Conservation (phyloP, 2,888 invertebrate species). For the Melieria crassipennis region DNA sequence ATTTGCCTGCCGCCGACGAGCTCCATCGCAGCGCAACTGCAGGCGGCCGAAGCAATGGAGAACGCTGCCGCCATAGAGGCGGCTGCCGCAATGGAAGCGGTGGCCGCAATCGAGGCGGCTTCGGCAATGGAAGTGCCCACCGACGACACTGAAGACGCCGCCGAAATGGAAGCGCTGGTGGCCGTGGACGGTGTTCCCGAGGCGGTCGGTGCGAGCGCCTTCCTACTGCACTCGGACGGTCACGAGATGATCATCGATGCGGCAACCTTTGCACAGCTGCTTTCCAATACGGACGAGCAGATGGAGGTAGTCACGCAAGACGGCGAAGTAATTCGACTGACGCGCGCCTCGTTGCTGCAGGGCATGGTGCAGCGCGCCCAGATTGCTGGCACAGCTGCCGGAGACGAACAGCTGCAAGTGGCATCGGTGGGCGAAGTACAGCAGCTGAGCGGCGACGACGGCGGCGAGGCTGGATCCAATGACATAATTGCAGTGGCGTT, state of each 20-base stretch:
- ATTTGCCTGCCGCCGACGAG: too few relatives aligned
- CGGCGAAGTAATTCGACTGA: constrained; percentile 52
- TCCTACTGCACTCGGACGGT: constrained; percentile 44
- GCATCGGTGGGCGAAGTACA: constrained; percentile 11
- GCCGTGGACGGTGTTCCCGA: constrained; percentile 27
- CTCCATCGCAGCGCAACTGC: background rate
- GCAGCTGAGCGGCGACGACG: constrained; percentile 27
- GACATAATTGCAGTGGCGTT: too few relatives aligned
- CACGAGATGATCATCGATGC: constrained; percentile 65
- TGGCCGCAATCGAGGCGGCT: too few relatives aligned
- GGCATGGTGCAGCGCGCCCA: constrained; percentile 34
- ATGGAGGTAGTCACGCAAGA: constrained; percentile 55
- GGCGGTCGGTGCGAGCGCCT: constrained; percentile 39
- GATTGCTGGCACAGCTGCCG: constrained; percentile 36
- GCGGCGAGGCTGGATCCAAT: background rate
- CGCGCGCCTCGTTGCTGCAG: constrained; percentile 50
- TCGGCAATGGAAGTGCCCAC: too few relatives aligned
- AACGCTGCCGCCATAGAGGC: background rate
- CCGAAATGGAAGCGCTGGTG: constrained; percentile 21
- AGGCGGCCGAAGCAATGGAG: background rate
- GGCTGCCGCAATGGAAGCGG: background rate
- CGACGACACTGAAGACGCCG: constrained; percentile 22
- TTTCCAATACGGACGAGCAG: constrained; percentile 44
- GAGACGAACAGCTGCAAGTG: constrained; percentile 18
- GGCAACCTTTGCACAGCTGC: constrained; percentile 43